Evolutionary conservation across 2,888 invertebrate species (phyloP).

Genomic region (Chrysodeixis includens): DNA sequence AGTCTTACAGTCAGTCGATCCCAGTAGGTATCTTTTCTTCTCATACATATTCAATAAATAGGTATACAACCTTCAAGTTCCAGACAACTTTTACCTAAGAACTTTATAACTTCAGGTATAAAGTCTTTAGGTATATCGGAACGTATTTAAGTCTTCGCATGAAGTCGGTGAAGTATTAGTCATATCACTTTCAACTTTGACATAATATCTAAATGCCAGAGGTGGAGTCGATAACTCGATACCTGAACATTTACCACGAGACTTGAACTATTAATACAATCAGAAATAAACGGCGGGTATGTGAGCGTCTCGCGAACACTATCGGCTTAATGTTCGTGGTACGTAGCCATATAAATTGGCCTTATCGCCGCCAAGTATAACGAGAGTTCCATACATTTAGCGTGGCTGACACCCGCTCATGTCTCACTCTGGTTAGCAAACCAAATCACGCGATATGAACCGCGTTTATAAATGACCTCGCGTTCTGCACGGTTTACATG

Average conservation of each 20-base stretch:
- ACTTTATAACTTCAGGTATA: not conserved
- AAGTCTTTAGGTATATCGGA: not conserved
- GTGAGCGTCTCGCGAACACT: constrained; percentile 45
- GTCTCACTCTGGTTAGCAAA: constrained; percentile 76
- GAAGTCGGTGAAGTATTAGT: not conserved
- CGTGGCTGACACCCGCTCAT: constrained; percentile 70
- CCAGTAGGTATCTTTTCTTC: too few species aligned
- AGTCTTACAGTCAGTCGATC: too few species aligned
- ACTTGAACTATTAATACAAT: constrained; percentile 41
- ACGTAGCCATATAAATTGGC: constrained; percentile 66
- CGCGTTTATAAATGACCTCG: constrained; percentile 65
- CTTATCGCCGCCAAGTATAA: constrained; percentile 70
- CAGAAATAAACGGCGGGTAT: constrained; percentile 30
- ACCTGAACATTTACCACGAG: constrained; percentile 20
- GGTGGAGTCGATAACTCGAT: constrained; percentile 30
- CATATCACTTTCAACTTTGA: constrained; percentile 14
- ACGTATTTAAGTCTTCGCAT: not conserved
- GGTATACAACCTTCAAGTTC: too few species aligned
- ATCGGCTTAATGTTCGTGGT: constrained; percentile 59
- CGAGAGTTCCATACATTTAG: constrained; percentile 69
- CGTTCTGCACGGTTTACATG: constrained; percentile 22
- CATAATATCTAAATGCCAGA: constrained; percentile 11
- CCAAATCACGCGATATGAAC: constrained; percentile 78
- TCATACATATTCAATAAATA: too few species aligned
- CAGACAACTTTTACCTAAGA: not conserved